These are phyloP conservation scores for Pinctada fucata DNA, from an alignment of 2,888 invertebrate species.

Conservation along the genomic window DNA sequence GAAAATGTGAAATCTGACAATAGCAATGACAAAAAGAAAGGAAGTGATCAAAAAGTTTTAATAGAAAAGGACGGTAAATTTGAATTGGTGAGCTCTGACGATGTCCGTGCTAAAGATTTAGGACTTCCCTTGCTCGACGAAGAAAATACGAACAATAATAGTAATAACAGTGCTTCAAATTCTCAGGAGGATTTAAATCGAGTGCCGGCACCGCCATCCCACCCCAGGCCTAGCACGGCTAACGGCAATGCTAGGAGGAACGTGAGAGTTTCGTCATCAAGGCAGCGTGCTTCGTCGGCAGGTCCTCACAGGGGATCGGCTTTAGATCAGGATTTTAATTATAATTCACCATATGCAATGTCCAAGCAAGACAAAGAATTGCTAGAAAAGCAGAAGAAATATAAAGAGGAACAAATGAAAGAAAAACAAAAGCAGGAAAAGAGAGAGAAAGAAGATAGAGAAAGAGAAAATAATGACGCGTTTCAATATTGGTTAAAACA, in stretches of 20 bases:
- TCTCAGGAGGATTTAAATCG: conserved; percentile 33
- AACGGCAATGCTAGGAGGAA: conserved; percentile 44
- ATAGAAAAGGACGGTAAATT: conserved; percentile 73
- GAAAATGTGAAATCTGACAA: conserved; percentile 4
- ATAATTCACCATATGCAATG: conserved; percentile 72
- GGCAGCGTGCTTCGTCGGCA: conserved; percentile 65
- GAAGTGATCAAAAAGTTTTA: conserved; percentile 63
- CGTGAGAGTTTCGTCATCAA: conserved; percentile 46
- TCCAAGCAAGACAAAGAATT: conserved; percentile 62
- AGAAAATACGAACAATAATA: conserved; percentile 47
- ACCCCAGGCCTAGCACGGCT: conserved; percentile 67
- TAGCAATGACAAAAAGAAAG: conserved; percentile 9
- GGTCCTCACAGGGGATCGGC: conserved; percentile 30
- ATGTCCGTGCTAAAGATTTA: conserved; percentile 64
- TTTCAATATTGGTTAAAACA: conserved; percentile 67
- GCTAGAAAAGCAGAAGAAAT: conserved; percentile 55
- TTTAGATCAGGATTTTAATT: conserved; percentile 55
- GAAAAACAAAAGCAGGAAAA: conserved; percentile 58
- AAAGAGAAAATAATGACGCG: conserved; percentile 60
- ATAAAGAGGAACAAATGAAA: conserved; percentile 56
- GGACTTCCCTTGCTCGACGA: conserved; percentile 43
- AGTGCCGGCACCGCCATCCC: conserved; percentile 58
- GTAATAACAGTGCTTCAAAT: conserved; percentile 28
- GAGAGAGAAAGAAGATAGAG: conserved; percentile 61
- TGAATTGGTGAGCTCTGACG: conserved; percentile 68